phyloP scores from a whole-genome alignment of 2,888 invertebrate genomes.

The Lithosia quadra region DNA sequence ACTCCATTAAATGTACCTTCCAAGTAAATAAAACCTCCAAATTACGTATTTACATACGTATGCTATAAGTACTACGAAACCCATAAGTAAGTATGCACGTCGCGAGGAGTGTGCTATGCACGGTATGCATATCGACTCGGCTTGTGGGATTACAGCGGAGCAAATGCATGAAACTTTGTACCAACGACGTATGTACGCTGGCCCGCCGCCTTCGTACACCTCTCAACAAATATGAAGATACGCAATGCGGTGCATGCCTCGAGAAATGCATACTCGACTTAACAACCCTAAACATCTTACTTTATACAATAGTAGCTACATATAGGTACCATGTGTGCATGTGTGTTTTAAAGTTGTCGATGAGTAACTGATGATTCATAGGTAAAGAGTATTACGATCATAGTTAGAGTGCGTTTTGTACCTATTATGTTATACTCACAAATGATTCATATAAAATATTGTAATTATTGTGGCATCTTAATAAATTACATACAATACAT shows the following conservation, averaged over 20 bases:
- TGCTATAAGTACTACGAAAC: neutral
- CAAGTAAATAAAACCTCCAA: neutral
- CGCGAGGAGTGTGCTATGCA: neutral
- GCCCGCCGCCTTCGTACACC: neutral
- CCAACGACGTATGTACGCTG: neutral
- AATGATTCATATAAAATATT: neutral
- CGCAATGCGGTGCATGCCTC: neutral
- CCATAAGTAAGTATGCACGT: neutral
- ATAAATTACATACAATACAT: no score
- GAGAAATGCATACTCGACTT: neutral
- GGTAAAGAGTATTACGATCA: constrained; percentile 23
- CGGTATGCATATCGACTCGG: neutral
- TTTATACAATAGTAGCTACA: neutral
- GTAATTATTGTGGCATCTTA: no score
- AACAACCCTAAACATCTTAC: neutral
- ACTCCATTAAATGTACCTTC: no score
- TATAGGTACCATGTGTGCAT: constrained; percentile 1
- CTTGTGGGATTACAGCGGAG: neutral
- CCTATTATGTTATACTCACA: constrained; percentile 24
- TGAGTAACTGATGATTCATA: constrained; percentile 44
- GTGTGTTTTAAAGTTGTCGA: constrained; percentile 19
- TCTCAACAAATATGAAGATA: neutral
- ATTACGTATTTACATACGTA: neutral
- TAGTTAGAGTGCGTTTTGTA: constrained; percentile 29
- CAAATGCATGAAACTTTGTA: neutral